Conservation (phyloP, 2,888 invertebrate species). For the Apotomis turbidana region DNA sequence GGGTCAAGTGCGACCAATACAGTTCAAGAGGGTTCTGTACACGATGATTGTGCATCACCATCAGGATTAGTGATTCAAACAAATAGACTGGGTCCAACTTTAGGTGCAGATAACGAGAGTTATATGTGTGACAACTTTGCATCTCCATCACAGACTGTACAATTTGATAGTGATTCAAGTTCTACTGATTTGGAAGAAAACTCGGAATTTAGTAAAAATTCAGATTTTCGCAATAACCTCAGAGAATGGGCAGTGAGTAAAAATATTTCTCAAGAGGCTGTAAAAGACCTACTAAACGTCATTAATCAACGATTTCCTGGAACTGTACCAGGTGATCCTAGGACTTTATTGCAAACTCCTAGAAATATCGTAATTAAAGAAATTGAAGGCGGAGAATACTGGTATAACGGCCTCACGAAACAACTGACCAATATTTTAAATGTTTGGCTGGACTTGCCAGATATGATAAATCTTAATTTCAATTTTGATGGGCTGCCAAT, state of each 20-base stretch:
- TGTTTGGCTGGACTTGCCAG: slow-evolving; percentile 17
- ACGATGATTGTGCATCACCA: slow-evolving; percentile 20
- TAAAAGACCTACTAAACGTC: slow-evolving; percentile 2
- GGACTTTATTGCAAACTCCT: slow-evolving; percentile 17
- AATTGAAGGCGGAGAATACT: slow-evolving; percentile 42
- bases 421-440: slow-evolving; percentile 28
- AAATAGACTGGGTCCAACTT: too few relatives aligned
- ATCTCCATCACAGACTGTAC: slow-evolving; percentile 11
- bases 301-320: not conserved
- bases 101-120: too few relatives aligned
- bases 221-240: not conserved
- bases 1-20: not conserved
- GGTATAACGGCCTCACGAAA: slow-evolving; percentile 44
- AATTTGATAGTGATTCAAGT: slow-evolving; percentile 11
- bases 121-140: not conserved
- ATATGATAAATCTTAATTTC: slow-evolving; percentile 32
- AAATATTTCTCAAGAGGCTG: slow-evolving; percentile 21
- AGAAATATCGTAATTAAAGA: too few relatives aligned
- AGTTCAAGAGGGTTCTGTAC: slow-evolving; percentile 22
- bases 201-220: slow-evolving; percentile 16
- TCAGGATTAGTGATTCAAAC: not conserved
- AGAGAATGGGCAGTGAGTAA: slow-evolving; percentile 29
- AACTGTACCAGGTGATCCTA: not conserved
- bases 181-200: slow-evolving; percentile 15
- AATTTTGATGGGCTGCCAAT: slow-evolving; percentile 33